Evolutionary conservation across 2,113 vertebrate genomes (phyloP), one percentile per base, ranked within the genome.

Genomic region (Macquaria australasica): DNA sequence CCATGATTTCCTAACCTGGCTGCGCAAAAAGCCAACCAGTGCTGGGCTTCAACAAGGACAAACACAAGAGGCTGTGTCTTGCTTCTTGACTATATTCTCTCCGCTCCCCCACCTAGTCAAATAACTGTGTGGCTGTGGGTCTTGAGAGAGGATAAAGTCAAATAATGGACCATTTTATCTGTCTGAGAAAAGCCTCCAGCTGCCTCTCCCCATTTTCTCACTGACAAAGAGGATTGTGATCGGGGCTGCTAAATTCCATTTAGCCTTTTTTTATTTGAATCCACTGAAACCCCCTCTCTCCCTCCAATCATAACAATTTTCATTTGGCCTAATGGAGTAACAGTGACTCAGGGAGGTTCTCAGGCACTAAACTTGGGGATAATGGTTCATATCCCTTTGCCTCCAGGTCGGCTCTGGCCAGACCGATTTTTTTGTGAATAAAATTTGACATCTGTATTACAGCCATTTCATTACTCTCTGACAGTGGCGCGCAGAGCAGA

Each of bases 361-460:
- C 34, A 7, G 37, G 15, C 45, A 69, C 82, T 92, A 77, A 88
- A 87, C 73, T 45, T 16, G 21, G 18, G 25, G 59, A 84, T 89
- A 80, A 89, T 81, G 66, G 59, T 84, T 83, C 45, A 72, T 66
- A 87, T 73, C 48, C n/a, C 45, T 8, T 69, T 5, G 43, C 67
- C 45, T 51, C 63, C 50, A 31, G 0, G 48, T 58, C 53, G 31
- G 11, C 39, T 64, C 59, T 55, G 67, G 56, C 28, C 41, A 59
- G 18, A 63, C n/a, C 2, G n/a, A 6, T 72, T 87, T 83, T 2
- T 81, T 76, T 34, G 69, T n/a, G 82, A 83, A 89, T 79, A 67
- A 84, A 89, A 93, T 70, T 50, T 87, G 81, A 88, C 77, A 58
- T 85, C 16, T 41, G 75, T 73, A 58, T 85, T 50, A 73, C 21